Percentiles rank a stretch among this genome's conserved stretches.
These are phyloP conservation scores for Alauda arvensis DNA, from an alignment of 2,797 vertebrate species.

Conservation along the genomic window DNA sequence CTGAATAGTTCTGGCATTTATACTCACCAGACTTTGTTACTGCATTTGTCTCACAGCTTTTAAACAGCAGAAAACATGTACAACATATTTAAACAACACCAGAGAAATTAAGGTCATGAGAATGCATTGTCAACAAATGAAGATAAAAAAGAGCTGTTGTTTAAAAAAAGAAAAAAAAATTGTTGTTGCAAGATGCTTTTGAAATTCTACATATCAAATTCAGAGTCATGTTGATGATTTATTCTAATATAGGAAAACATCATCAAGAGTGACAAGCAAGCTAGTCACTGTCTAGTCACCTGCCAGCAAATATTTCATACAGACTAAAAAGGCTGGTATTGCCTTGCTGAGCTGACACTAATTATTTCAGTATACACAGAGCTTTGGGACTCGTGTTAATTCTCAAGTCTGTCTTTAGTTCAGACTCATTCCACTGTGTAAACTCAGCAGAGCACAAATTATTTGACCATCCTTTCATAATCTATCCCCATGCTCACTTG, in stretches of 20 bases:
- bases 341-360: slow-evolving; percentile 64
- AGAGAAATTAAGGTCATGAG: slow-evolving; percentile 57
- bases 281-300: slow-evolving; percentile 46
- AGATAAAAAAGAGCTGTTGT: slow-evolving; percentile 48
- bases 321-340: slow-evolving; percentile 41
- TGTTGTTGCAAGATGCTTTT: slow-evolving; percentile 23
- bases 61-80: slow-evolving; percentile 66
- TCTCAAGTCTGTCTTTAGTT: slow-evolving; percentile 67
- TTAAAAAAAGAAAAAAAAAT: not conserved
- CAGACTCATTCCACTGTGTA: slow-evolving; percentile 62
- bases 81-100: slow-evolving; percentile 66
- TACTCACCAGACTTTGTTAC: slow-evolving; percentile 69
- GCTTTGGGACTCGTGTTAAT: slow-evolving; percentile 60
- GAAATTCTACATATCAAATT: slow-evolving; percentile 1
- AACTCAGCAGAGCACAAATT: slow-evolving; percentile 48
- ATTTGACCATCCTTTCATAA: slow-evolving; percentile 45
- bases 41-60: slow-evolving; percentile 71
- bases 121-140: slow-evolving; percentile 55
- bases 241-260: slow-evolving; percentile 33
- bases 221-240: slow-evolving; percentile 29
- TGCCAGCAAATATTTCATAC: slow-evolving; percentile 52
- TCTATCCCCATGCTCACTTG: not conserved
- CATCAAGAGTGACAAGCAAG: slow-evolving; percentile 33
- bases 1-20: slow-evolving; percentile 55
- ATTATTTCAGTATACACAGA: slow-evolving; percentile 61